Percentiles rank a stretch among this genome's conserved stretches.
phyloP scores from a whole-genome alignment of 2,888 invertebrate genomes.

The Anorthoa munda region DNA sequence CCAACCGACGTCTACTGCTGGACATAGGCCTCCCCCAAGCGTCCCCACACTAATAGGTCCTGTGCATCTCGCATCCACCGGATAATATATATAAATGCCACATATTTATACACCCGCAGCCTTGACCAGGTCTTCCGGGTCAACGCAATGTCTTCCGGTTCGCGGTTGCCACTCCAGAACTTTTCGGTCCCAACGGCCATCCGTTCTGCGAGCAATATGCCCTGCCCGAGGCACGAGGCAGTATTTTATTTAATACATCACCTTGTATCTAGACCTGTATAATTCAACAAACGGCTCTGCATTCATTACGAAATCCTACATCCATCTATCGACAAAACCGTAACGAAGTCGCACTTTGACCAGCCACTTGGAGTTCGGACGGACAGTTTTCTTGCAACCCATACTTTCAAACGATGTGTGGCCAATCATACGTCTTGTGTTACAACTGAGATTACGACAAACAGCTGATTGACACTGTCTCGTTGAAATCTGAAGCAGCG shows the following conservation, averaged over 20 bases:
- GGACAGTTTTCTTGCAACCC: constrained; percentile 45
- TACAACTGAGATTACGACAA: constrained; percentile 47
- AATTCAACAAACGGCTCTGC: constrained; percentile 2
- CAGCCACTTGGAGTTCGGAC: constrained; percentile 20
- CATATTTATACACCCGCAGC: too few species aligned
- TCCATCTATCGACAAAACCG: constrained; percentile 1
- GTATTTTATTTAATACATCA: neutral
- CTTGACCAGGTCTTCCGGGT: too few species aligned
- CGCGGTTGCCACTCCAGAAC: too few species aligned
- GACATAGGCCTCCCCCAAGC: too few species aligned
- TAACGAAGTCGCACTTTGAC: constrained; percentile 34
- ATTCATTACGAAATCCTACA: neutral
- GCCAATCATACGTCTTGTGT: constrained; percentile 44
- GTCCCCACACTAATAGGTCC: too few species aligned
- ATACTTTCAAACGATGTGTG: constrained; percentile 19
- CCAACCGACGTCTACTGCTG: too few species aligned
- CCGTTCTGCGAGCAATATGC: too few species aligned
- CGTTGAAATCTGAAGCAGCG: constrained; percentile 46
- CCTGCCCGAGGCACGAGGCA: too few species aligned
- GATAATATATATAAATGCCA: too few species aligned
- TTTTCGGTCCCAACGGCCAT: too few species aligned
- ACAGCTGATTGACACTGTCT: constrained; percentile 52
- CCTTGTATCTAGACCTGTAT: neutral
- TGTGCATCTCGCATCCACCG: too few species aligned
- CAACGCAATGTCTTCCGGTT: too few species aligned